These are phyloP conservation scores for Cyphomyrmex costatus DNA, from an alignment of 1,140 invertebrate genomes.

Conservation along the genomic window DNA sequence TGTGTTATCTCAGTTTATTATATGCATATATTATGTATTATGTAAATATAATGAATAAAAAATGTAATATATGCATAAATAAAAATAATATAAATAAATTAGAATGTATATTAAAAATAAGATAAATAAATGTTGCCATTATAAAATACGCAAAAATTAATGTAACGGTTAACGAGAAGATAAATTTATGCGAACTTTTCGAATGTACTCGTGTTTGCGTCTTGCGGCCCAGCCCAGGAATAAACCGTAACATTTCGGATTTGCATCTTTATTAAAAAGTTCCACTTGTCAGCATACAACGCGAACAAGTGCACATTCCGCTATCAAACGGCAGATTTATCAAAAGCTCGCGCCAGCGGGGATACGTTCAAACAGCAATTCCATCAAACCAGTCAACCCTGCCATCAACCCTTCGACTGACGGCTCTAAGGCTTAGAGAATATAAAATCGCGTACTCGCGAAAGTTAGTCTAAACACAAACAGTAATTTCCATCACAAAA, in stretches of 20 bases:
- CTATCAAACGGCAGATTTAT: constrained; percentile 55
- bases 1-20: no score
- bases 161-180: neutral
- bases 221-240: neutral
- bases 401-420: neutral
- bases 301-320: constrained; percentile 42
- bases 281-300: constrained; percentile 46
- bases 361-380: constrained; percentile 51
- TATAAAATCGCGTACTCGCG: constrained; percentile 60
- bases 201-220: neutral
- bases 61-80: constrained; percentile 1
- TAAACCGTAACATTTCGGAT: constrained; percentile 56
- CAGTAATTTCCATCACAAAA: constrained; percentile 75
- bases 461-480: constrained; percentile 64
- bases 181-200: neutral
- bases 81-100: neutral
- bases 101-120: neutral
- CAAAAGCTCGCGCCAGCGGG: constrained; percentile 26
- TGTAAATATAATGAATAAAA: neutral
- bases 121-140: neutral
- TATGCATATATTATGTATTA: neutral
- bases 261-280: constrained; percentile 69
- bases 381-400: constrained; percentile 41
- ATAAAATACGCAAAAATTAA: neutral
- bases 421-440: constrained; percentile 30